Percentiles rank a stretch among this genome's conserved stretches.
Evolutionary conservation across 2,888 invertebrate species (phyloP).

Genomic region (Heliconius sara): DNA sequence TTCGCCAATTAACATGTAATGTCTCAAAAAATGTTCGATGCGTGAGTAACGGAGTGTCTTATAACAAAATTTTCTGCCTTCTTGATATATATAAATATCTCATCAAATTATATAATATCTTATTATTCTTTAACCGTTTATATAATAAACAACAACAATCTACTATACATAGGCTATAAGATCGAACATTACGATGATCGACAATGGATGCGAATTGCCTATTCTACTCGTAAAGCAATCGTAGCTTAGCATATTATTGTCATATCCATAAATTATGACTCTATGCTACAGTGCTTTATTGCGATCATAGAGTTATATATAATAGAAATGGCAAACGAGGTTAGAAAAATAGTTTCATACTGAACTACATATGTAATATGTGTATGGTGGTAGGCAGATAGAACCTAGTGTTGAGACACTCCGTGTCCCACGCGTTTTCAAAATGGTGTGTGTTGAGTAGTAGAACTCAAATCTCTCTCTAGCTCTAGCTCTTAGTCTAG

Average conservation of each 20-base stretch:
- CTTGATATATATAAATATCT: neutral
- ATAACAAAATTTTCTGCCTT: neutral
- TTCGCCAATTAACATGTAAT: too few relatives aligned
- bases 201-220: conserved; percentile 32
- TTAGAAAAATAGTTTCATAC: neutral
- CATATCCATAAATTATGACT: conserved; percentile 43
- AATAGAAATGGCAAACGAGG: conserved; percentile 18
- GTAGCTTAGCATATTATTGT: conserved; percentile 40
- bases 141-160: neutral
- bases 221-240: conserved; percentile 36
- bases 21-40: too few relatives aligned
- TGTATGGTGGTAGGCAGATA: neutral
- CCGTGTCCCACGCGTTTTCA: neutral
- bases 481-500: neutral
- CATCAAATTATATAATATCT: neutral
- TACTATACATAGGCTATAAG: neutral
- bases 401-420: neutral
- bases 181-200: conserved; percentile 10
- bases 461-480: too few relatives aligned
- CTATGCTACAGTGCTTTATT: conserved; percentile 29
- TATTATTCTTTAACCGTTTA: neutral
- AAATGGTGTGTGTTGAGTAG: neutral
- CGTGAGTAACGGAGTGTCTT: too few relatives aligned
- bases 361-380: neutral
- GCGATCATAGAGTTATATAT: conserved; percentile 12